A percentile compares a stretch with the other conserved stretches of the same genome.
Evolutionary conservation across 1,140 invertebrate species (phyloP).

Genomic region (Sitophilus oryzae): DNA sequence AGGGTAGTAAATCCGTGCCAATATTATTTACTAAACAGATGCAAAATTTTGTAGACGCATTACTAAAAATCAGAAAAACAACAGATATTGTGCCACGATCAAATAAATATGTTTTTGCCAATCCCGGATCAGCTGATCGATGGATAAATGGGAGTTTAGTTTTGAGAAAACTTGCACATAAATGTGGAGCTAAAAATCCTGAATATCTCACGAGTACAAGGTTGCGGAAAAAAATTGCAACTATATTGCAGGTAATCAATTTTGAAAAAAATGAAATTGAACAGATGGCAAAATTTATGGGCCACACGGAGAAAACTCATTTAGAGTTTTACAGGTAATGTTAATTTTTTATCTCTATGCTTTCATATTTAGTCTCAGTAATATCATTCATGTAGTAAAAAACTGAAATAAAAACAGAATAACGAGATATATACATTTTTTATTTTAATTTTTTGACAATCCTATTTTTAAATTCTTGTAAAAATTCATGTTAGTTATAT

Average conservation of each 20-base stretch:
- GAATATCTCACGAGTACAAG: conserved; percentile 20
- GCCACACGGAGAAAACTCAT: too few relatives aligned
- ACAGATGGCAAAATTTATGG: conserved; percentile 26
- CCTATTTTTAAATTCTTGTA: too few relatives aligned
- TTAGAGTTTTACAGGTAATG: too few relatives aligned
- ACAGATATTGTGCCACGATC: conserved; percentile 21
- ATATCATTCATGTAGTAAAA: too few relatives aligned
- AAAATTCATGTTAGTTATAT: too few relatives aligned
- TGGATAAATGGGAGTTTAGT: conserved; percentile 23
- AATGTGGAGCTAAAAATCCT: conserved; percentile 22
- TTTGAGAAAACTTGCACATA: conserved; percentile 20
- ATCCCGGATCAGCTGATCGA: conserved; percentile 18
- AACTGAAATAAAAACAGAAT: too few relatives aligned
- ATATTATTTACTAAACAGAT: too few relatives aligned
- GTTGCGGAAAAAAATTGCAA: conserved; percentile 31
- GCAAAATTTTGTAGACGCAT: conserved; percentile 19
- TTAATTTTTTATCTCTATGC: too few relatives aligned
- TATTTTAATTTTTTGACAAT: too few relatives aligned
- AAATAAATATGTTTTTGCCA: conserved; percentile 29
- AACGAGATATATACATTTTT: too few relatives aligned
- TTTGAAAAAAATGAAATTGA: conserved; percentile 26
- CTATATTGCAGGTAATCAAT: conserved; percentile 24
- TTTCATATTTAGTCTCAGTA: too few relatives aligned
- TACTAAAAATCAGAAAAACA: conserved; percentile 20
- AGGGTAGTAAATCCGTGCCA: too few relatives aligned